phyloP scores from a whole-genome alignment of 2,113 vertebrate genomes.

The Malurus alboscapulatus region DNA sequence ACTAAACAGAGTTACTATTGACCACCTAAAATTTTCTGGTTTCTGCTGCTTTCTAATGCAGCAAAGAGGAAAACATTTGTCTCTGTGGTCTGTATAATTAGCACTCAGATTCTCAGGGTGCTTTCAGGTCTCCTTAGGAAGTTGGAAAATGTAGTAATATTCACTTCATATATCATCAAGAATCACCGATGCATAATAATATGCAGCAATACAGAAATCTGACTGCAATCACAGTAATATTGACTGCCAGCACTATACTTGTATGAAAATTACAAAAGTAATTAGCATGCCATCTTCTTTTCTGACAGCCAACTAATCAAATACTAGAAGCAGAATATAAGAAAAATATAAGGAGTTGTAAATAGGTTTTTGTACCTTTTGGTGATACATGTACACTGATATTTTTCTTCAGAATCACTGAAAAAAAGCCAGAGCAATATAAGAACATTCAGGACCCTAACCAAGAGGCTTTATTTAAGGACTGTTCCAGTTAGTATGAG shows the following conservation, averaged over 20 bases:
- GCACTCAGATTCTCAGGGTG: background rate
- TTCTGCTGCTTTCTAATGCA: background rate
- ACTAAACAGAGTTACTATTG: background rate
- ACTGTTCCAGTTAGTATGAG: fast-evolving
- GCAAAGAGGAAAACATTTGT: background rate
- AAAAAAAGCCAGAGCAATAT: background rate
- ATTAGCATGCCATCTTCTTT: constrained; percentile 17
- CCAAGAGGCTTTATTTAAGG: background rate
- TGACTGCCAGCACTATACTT: background rate
- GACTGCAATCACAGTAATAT: background rate
- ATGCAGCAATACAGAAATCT: background rate
- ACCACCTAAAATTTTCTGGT: background rate
- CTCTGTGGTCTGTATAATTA: background rate
- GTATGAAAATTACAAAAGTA: constrained; percentile 26
- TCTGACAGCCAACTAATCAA: constrained; percentile 15
- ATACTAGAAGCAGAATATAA: background rate
- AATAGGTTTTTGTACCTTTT: background rate
- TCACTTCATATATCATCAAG: constrained; percentile 38
- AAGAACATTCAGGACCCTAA: background rate
- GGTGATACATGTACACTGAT: background rate
- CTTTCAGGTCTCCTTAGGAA: background rate
- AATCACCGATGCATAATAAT: constrained; percentile 25
- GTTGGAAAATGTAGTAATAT: background rate
- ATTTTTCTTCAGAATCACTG: background rate
- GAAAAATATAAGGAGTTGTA: background rate